Evolutionary conservation across 2,113 vertebrate genomes (phyloP).

Genomic region (Casuarius casuarius): DNA sequence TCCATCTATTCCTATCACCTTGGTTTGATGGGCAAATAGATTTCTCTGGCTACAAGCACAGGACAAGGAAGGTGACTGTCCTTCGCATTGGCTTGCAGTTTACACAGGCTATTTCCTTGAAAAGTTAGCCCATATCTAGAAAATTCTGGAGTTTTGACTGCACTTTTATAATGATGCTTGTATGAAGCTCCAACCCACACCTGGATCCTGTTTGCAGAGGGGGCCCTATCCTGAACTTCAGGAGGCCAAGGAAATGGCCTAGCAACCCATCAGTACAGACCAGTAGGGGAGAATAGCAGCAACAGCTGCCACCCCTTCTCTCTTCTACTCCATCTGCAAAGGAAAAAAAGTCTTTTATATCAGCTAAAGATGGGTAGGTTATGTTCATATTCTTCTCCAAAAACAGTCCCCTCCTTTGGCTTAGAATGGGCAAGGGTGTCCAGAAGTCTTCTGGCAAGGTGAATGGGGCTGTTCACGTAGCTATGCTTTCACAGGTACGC

Average conservation of each 20-base stretch:
- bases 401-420: background rate
- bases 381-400: background rate
- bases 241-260: background rate
- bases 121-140: background rate
- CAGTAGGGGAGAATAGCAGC: background rate
- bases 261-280: background rate
- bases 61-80: background rate
- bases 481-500: background rate
- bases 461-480: background rate
- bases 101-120: background rate
- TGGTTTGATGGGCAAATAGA: background rate
- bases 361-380: background rate
- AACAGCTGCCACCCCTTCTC: background rate
- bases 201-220: background rate
- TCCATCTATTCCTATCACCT: background rate
- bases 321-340: background rate
- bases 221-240: background rate
- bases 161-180: background rate
- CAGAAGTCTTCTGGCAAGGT: background rate
- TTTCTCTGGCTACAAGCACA: background rate
- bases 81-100: background rate
- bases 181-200: background rate
- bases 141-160: background rate
- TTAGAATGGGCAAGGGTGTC: background rate
- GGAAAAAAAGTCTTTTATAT: conserved; percentile 24